Conservation (phyloP, 2,888 invertebrate species). For the Meandrusa payeni region DNA sequence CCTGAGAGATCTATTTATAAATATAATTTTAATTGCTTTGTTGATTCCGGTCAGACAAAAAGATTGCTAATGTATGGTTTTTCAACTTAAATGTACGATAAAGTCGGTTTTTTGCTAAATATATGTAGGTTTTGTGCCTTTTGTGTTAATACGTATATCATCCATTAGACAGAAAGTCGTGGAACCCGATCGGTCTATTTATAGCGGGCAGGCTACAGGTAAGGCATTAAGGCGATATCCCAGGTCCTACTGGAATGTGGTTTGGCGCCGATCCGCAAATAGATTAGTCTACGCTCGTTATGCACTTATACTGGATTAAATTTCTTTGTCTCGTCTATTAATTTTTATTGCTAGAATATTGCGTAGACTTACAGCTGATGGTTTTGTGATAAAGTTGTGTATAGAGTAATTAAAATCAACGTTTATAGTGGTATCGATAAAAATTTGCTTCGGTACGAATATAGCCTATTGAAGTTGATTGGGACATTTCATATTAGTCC, state of each 20-base stretch:
- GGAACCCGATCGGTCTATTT: constrained; percentile 56
- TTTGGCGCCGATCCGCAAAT: constrained; percentile 70
- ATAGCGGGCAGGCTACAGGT: constrained; percentile 53
- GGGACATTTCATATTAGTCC: too few species aligned
- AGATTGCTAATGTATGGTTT: neutral
- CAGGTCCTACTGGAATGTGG: constrained; percentile 70
- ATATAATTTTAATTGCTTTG: too few species aligned
- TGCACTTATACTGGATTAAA: constrained; percentile 38
- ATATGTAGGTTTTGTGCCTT: neutral
- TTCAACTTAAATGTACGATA: neutral
- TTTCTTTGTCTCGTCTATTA: neutral
- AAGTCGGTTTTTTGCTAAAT: too few species aligned
- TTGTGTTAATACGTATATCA: constrained; percentile 6
- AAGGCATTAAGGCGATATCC: constrained; percentile 66
- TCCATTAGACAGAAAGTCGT: constrained; percentile 48
- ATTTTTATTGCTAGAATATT: neutral
- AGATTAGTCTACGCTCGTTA: constrained; percentile 53
- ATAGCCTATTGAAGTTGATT: too few species aligned
- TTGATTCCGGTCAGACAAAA: too few species aligned
- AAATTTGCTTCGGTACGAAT: too few species aligned
- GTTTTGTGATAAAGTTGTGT: too few species aligned
- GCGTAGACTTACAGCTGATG: too few species aligned
- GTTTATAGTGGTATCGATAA: too few species aligned
- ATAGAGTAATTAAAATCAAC: too few species aligned
- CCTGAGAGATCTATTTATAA: too few species aligned